phyloP scores from a whole-genome alignment of 64 coral and sea anemone species.

The Porites australiensis region DNA sequence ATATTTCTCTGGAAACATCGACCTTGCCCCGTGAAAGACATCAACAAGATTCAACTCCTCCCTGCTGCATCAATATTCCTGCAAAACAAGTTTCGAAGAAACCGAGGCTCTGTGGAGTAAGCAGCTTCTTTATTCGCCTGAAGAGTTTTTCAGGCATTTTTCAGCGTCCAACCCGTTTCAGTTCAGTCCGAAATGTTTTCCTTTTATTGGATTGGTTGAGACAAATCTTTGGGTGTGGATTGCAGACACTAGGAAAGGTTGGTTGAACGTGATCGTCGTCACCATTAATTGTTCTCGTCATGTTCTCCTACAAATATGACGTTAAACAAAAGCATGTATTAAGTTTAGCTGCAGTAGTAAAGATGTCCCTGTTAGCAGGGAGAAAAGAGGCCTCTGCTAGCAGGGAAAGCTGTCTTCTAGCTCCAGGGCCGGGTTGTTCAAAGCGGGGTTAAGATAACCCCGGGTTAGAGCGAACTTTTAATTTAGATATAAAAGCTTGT shows the following conservation, averaged over 20 bases:
- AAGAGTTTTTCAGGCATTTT: neutral
- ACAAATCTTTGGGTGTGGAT: conserved; percentile 29
- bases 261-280: neutral
- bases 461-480: too few relatives aligned
- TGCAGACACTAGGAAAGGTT: conserved; percentile 34
- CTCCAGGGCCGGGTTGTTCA: too few relatives aligned
- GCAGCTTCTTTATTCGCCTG: neutral
- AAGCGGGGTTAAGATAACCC: too few relatives aligned
- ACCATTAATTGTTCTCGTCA: too few relatives aligned
- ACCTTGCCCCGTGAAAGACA: neutral
- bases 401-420: too few relatives aligned
- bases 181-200: conserved; percentile 6
- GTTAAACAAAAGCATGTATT: too few relatives aligned
- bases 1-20: neutral
- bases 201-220: conserved; percentile 22
- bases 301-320: too few relatives aligned
- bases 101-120: neutral
- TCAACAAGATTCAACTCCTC: neutral
- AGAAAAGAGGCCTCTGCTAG: too few relatives aligned
- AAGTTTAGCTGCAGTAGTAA: too few relatives aligned
- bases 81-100: neutral
- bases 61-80: neutral
- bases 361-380: too few relatives aligned
- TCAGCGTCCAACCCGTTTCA: neutral
- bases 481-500: too few relatives aligned